Conservation (phyloP, 2,888 invertebrate genomes). For the Ectemnius lituratus region DNA sequence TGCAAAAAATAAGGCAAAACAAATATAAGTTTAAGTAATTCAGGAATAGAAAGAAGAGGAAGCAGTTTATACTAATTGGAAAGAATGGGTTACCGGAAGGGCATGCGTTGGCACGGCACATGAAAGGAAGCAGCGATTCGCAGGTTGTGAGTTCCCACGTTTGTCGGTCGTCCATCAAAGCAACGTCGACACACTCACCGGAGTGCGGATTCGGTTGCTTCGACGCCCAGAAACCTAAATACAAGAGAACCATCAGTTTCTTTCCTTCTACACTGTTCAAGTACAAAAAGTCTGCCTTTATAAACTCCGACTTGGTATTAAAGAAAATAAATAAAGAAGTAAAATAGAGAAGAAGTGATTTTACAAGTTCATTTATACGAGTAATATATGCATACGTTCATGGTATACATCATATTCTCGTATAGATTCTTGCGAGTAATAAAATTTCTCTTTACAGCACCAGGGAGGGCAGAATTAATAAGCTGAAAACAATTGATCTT, state of each 20-base stretch:
- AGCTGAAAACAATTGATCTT: too few relatives aligned
- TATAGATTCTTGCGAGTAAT: too few relatives aligned
- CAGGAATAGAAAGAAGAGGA: too few relatives aligned
- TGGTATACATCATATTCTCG: too few relatives aligned
- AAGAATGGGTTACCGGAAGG: slow-evolving; percentile 83
- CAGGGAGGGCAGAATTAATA: too few relatives aligned
- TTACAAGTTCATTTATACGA: too few relatives aligned
- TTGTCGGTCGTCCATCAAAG: slow-evolving; percentile 84
- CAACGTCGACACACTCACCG: slow-evolving; percentile 94
- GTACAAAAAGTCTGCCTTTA: neutral
- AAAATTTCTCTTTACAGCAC: too few relatives aligned
- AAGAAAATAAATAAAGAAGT: neutral
- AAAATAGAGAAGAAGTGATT: too few relatives aligned
- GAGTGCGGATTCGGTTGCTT: slow-evolving; percentile 91
- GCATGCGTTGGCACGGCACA: slow-evolving; percentile 94
- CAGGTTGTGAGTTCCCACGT: slow-evolving; percentile 97
- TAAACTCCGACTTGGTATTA: neutral
- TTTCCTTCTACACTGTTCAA: neutral
- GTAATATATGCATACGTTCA: too few relatives aligned
- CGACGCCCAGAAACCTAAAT: slow-evolving; percentile 91
- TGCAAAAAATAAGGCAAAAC: too few relatives aligned
- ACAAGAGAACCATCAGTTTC: slow-evolving; percentile 7
- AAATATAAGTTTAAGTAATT: too few relatives aligned
- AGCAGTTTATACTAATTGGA: too few relatives aligned
- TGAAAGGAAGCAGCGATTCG: slow-evolving; percentile 95